phyloP scores from a whole-genome alignment of 2,888 invertebrate species.

The Pediacus dermestoides region DNA sequence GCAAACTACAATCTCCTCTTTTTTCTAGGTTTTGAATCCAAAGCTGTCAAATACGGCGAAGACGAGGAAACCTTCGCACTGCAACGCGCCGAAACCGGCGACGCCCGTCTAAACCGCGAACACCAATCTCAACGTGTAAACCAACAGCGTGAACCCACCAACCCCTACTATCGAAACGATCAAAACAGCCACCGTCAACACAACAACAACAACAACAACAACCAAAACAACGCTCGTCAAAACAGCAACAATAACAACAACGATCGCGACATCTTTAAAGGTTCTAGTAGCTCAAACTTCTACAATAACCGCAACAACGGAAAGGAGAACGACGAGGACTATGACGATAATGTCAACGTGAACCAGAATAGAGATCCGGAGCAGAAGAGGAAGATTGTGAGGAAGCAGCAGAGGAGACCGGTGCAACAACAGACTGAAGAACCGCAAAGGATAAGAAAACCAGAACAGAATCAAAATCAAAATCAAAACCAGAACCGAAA shows the following conservation, averaged over 20 bases:
- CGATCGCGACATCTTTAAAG: slow-evolving; percentile 61
- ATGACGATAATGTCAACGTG: slow-evolving; percentile 51
- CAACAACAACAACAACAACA: slow-evolving; percentile 29
- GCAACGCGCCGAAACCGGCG: slow-evolving; percentile 69
- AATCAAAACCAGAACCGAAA: slow-evolving; percentile 33
- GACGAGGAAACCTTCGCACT: slow-evolving; percentile 70
- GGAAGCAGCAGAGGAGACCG: slow-evolving; percentile 48
- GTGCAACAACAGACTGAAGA: slow-evolving; percentile 28
- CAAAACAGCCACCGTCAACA: slow-evolving; percentile 22
- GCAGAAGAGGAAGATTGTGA: slow-evolving; percentile 47
- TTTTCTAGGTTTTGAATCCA: slow-evolving; percentile 59
- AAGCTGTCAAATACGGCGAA: slow-evolving; percentile 60
- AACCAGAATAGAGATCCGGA: slow-evolving; percentile 47
- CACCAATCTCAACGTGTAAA: slow-evolving; percentile 46
- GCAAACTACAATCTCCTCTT: neutral
- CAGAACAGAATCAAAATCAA: slow-evolving; percentile 21
- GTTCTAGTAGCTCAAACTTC: slow-evolving; percentile 73
- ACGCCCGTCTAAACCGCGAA: slow-evolving; percentile 47
- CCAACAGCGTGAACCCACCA: slow-evolving; percentile 41
- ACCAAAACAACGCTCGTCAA: slow-evolving; percentile 32
- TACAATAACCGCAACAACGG: slow-evolving; percentile 64
- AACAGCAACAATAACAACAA: slow-evolving; percentile 32
- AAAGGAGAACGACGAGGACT: slow-evolving; percentile 56
- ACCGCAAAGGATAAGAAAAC: neutral
- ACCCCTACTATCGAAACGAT: slow-evolving; percentile 26